Conservation (phyloP, 1,140 invertebrate species). For the Gryllus bimaculatus region DNA sequence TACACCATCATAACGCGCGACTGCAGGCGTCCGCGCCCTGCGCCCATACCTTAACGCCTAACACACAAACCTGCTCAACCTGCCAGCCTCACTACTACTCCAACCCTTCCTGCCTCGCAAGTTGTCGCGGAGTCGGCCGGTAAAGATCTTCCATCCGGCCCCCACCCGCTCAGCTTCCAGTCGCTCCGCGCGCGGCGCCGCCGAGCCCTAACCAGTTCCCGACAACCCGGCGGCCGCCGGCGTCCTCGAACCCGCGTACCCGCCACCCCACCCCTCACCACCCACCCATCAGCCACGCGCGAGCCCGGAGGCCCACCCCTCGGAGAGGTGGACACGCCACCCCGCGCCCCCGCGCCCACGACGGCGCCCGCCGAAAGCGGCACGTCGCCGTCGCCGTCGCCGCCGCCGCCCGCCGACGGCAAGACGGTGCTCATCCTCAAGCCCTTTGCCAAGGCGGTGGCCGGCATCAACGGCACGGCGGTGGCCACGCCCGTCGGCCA, state of each 20-base stretch:
- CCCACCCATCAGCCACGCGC: too few species aligned
- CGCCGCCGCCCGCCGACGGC: conserved; percentile 16
- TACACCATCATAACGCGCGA: not conserved
- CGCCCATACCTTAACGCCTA: not conserved
- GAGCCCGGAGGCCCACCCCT: too few species aligned
- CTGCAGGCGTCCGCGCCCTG: too few species aligned
- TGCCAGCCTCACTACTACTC: not conserved
- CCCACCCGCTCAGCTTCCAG: not conserved
- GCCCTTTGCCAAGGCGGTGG: conserved; percentile 50
- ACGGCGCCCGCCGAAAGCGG: not conserved
- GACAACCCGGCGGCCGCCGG: not conserved
- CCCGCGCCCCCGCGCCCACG: not conserved
- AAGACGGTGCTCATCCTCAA: conserved; percentile 45
- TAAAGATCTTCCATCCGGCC: not conserved
- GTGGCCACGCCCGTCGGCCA: conserved; percentile 55
- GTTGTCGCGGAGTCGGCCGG: not conserved
- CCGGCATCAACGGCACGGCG: conserved; percentile 50
- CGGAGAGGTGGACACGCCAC: too few species aligned
- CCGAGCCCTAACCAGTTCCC: not conserved
- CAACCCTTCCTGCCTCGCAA: not conserved
- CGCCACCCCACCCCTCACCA: too few species aligned
- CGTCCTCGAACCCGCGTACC: not conserved
- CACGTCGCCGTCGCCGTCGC: not conserved
- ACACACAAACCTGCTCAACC: not conserved
- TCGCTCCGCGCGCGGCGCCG: not conserved